Evolutionary conservation across 1,140 invertebrate species (phyloP).

Genomic region (Pogonomyrmex californicus): DNA sequence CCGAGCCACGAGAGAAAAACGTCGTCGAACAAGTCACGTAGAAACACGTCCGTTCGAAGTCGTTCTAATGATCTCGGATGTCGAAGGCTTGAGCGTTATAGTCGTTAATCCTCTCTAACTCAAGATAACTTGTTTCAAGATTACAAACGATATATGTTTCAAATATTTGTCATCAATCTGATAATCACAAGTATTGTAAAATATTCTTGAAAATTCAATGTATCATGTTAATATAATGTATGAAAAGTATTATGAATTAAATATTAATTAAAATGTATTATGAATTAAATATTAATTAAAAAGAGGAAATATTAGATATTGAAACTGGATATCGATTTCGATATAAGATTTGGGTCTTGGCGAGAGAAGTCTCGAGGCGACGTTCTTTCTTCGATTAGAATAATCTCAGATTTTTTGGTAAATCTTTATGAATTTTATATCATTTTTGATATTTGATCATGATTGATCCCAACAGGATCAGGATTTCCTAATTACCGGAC

Average conservation of each 20-base stretch:
- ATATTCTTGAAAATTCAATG: not conserved
- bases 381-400: not conserved
- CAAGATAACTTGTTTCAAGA: conserved; percentile 17
- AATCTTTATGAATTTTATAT: conserved; percentile 6
- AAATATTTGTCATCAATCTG: conserved; percentile 15
- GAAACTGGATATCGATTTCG: not conserved
- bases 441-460: conserved; percentile 15
- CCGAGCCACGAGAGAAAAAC: conserved; percentile 26
- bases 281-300: not conserved
- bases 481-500: conserved; percentile 33
- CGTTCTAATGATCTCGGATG: conserved; percentile 36
- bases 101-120: conserved; percentile 16
- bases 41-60: conserved; percentile 34
- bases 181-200: not conserved
- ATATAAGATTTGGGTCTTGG: not conserved
- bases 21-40: conserved; percentile 39
- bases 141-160: conserved; percentile 13
- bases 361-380: not conserved
- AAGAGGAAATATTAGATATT: conserved; percentile 16
- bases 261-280: not conserved
- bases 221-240: not conserved
- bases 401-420: not conserved
- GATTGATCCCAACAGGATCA: conserved; percentile 12
- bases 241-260: not conserved
- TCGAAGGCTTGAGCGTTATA: not conserved